phyloP scores from a whole-genome alignment of 2,113 vertebrate genomes.

The Notechis scutatus region DNA sequence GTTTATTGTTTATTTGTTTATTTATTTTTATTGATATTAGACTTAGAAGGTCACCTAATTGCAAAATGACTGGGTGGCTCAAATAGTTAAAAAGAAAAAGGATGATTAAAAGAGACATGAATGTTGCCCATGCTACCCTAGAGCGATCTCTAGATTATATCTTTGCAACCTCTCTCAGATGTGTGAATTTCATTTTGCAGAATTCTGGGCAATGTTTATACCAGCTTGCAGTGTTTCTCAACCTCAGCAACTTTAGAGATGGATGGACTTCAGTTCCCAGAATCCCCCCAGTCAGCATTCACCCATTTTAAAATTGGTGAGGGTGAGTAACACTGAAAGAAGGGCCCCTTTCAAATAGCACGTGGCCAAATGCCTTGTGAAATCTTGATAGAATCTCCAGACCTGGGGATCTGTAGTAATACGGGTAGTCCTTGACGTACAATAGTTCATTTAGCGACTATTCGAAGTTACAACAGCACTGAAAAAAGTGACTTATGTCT shows the following conservation, averaged over 20 bases:
- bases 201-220: not conserved
- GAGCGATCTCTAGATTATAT: not conserved
- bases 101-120: not conserved
- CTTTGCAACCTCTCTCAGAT: not conserved
- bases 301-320: not conserved
- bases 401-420: not conserved
- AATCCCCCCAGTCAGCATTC: not conserved
- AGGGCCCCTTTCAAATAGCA: not conserved
- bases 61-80: not conserved
- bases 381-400: not conserved
- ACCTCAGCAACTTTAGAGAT: not conserved
- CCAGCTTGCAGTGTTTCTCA: not conserved
- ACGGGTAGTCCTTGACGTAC: fast-evolving
- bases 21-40: not conserved
- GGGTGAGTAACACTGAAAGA: not conserved
- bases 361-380: not conserved
- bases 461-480: not conserved
- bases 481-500: not conserved
- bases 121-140: not conserved
- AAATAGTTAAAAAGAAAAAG: not conserved
- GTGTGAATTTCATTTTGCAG: not conserved
- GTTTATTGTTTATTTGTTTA: not conserved
- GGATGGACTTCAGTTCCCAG: not conserved
- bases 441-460: not conserved
- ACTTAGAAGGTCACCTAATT: not conserved